Conservation (phyloP, 2,797 vertebrate species). For the Sebastes matsubarae region DNA sequence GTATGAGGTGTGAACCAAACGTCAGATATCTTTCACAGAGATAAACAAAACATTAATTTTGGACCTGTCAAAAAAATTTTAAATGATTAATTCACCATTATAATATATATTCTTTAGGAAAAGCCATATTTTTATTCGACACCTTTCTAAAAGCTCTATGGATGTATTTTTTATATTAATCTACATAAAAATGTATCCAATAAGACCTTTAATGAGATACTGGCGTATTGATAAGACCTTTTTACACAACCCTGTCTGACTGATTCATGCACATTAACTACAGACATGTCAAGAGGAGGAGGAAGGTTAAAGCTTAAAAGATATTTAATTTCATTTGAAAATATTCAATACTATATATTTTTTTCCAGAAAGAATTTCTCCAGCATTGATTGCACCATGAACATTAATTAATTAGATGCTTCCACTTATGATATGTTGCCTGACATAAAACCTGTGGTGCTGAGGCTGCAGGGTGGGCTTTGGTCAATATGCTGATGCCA, state of each 20-base stretch:
- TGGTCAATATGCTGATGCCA: neutral
- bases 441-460: neutral
- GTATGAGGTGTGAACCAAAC: too few relatives aligned
- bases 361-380: neutral
- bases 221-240: neutral
- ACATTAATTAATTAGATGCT: neutral
- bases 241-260: neutral
- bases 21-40: too few relatives aligned
- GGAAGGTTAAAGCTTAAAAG: neutral
- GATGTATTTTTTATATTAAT: too few relatives aligned
- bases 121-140: too few relatives aligned
- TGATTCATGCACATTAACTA: neutral
- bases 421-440: neutral
- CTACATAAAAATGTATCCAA: too few relatives aligned
- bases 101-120: too few relatives aligned
- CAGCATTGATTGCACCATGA: neutral
- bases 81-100: too few relatives aligned
- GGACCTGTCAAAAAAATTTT: too few relatives aligned
- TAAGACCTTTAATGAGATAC: too few relatives aligned
- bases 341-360: neutral
- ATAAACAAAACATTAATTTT: too few relatives aligned
- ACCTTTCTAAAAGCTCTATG: too few relatives aligned
- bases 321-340: neutral
- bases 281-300: neutral
- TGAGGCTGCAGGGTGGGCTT: conserved; percentile 3